These are phyloP conservation scores for Sorex maritimensis DNA, from an alignment of 2,797 vertebrate species.

Conservation along the genomic window DNA sequence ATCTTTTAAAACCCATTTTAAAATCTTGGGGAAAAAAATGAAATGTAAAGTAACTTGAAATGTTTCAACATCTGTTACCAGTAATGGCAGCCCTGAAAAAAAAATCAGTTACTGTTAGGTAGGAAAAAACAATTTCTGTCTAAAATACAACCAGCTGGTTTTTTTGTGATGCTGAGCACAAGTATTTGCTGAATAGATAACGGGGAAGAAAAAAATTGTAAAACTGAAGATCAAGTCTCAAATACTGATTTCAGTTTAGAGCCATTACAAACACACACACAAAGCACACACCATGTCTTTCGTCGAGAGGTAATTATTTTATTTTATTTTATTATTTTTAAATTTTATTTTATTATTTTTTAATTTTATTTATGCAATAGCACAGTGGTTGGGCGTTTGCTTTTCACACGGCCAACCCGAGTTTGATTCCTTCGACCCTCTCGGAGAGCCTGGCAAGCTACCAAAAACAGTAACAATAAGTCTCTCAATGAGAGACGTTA, in stretches of 20 bases:
- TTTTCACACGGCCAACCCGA: no score
- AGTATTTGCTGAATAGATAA: slow-evolving; percentile 49
- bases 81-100: slow-evolving; percentile 62
- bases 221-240: slow-evolving; percentile 28
- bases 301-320: background rate
- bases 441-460: no score
- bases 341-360: no score
- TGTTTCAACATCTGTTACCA: slow-evolving; percentile 83
- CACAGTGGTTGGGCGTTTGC: no score
- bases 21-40: slow-evolving; percentile 71
- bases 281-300: background rate
- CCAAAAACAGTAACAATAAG: no score
- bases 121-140: slow-evolving; percentile 79
- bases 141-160: slow-evolving; percentile 60
- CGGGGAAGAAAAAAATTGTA: slow-evolving; percentile 47
- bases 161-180: slow-evolving; percentile 66
- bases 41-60: slow-evolving; percentile 80
- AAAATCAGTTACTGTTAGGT: slow-evolving; percentile 64
- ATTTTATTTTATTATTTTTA: no score
- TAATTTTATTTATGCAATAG: no score
- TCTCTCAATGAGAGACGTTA: no score
- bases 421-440: no score
- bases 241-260: slow-evolving; percentile 23
- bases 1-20: slow-evolving; percentile 80
- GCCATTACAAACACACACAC: background rate